phyloP scores from a whole-genome alignment of 23 tunicate species.

The Trididemnum clinides region DNA sequence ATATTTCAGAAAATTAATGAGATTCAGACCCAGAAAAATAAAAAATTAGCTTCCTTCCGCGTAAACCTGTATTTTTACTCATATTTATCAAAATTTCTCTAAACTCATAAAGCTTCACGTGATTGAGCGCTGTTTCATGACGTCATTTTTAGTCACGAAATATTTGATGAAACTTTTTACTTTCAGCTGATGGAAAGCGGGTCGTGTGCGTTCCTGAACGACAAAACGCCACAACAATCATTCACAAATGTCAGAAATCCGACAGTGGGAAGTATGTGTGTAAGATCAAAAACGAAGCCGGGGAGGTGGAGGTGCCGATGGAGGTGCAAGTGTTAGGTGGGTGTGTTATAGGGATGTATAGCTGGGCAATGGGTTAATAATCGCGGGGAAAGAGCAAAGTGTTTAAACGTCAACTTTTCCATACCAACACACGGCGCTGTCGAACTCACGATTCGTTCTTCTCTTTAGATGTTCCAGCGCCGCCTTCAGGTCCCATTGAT shows the following conservation, averaged over 20 bases:
- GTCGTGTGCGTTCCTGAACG: constrained; percentile 53
- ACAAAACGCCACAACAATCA: constrained; percentile 44
- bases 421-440: background rate
- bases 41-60: too few species aligned
- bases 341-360: too few species aligned
- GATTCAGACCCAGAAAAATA: too few species aligned
- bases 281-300: constrained; percentile 89
- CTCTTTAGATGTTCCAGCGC: constrained; percentile 54
- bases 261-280: constrained; percentile 82
- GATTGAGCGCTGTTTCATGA: too few species aligned
- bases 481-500: constrained; percentile 67
- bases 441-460: too few species aligned
- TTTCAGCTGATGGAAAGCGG: constrained; percentile 76
- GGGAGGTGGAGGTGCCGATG: constrained; percentile 74
- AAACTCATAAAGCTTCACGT: constrained; percentile 2
- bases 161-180: background rate
- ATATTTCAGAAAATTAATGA: too few species aligned
- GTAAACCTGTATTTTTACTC: too few species aligned
- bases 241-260: constrained; percentile 57
- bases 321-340: constrained; percentile 78
- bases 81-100: too few species aligned
- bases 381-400: too few species aligned
- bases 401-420: background rate
- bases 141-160: too few species aligned
- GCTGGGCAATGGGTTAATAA: too few species aligned